Conservation (phyloP, 2,888 invertebrate species). For the Keiferia lycopersicella region DNA sequence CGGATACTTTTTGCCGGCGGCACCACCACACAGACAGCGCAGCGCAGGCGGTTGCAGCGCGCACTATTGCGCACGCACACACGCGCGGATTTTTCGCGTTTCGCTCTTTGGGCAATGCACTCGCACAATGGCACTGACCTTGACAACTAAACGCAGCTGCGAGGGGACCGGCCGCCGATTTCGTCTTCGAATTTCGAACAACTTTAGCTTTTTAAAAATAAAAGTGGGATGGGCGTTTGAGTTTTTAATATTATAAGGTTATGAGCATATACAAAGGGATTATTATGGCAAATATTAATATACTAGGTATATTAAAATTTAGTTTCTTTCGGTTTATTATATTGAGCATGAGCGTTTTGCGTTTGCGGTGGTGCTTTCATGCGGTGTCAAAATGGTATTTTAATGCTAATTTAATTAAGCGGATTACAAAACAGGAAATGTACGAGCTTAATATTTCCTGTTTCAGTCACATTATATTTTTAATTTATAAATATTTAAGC, state of each 20-base stretch:
- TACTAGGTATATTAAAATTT: background rate
- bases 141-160: conserved; percentile 65
- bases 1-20: conserved; percentile 67
- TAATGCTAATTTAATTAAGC: conserved; percentile 9
- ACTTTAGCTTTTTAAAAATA: conserved; percentile 33
- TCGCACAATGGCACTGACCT: conserved; percentile 76
- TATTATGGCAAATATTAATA: background rate
- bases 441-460: background rate
- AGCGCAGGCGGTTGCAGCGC: conserved; percentile 31
- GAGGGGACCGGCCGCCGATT: conserved; percentile 48
- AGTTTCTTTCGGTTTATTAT: background rate
- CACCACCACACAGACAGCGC: conserved; percentile 34
- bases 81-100: conserved; percentile 59
- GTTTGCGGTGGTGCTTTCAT: background rate
- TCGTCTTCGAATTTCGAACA: conserved; percentile 37
- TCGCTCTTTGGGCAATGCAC: conserved; percentile 78
- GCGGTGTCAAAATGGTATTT: conserved; percentile 4
- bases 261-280: background rate
- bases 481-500: background rate
- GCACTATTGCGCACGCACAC: conserved; percentile 33
- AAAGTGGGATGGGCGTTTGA: conserved; percentile 11
- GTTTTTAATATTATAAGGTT: background rate
- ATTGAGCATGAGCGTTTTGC: background rate
- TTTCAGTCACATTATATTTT: background rate
- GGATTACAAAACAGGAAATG: background rate